Percentiles rank a stretch among this genome's conserved stretches.
phyloP scores from a whole-genome alignment of 2,113 vertebrate genomes.

The Pipra filicauda region DNA sequence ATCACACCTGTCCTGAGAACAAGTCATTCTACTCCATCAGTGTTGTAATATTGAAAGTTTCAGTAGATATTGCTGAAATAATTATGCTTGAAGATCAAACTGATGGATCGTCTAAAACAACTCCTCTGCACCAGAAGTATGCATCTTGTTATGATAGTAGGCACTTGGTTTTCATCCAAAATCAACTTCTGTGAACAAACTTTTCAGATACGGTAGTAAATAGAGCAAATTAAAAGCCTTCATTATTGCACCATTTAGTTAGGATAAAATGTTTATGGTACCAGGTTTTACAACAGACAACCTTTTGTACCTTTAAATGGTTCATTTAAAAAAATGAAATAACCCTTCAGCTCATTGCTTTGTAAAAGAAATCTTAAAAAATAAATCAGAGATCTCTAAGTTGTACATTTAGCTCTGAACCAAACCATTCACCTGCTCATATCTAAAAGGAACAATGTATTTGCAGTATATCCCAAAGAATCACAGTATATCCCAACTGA shows the following conservation, averaged over 20 bases:
- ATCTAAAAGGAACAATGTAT: neutral
- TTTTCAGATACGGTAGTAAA: neutral
- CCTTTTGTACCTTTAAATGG: neutral
- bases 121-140: neutral
- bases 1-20: neutral
- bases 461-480: neutral
- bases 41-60: neutral
- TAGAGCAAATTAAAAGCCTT: neutral
- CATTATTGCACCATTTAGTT: neutral
- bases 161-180: neutral
- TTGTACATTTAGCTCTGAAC: neutral
- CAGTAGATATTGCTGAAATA: neutral
- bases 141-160: neutral
- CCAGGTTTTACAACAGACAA: neutral
- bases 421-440: neutral
- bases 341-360: neutral
- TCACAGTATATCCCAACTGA: neutral
- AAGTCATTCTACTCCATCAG: neutral
- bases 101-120: constrained; percentile 1
- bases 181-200: neutral
- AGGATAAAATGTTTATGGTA: neutral
- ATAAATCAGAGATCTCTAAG: neutral
- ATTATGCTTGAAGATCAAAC: neutral
- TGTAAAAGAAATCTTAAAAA: neutral
- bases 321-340: neutral